phyloP scores from a whole-genome alignment of 2,888 invertebrate genomes.

The Bembecia ichneumoniformis region DNA sequence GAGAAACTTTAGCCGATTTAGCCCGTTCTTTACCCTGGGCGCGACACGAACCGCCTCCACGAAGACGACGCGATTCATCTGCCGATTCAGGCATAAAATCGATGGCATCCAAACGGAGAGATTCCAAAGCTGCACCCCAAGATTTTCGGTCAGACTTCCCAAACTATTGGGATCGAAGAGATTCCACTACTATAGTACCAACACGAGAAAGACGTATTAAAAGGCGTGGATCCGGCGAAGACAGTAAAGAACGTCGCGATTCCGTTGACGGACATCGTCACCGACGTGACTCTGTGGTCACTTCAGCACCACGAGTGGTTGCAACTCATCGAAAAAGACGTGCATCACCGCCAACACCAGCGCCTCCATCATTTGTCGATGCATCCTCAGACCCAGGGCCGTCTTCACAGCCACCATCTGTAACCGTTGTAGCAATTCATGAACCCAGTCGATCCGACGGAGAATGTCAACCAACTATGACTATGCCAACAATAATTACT shows the following conservation, averaged over 20 bases:
- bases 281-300: constrained; percentile 78
- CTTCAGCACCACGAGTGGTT: constrained; percentile 75
- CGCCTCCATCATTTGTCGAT: constrained; percentile 68
- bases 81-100: constrained; percentile 89
- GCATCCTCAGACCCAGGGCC: constrained; percentile 79
- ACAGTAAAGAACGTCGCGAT: constrained; percentile 70
- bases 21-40: constrained; percentile 89
- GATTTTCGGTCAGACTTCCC: constrained; percentile 81
- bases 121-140: constrained; percentile 76
- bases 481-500: constrained; percentile 83
- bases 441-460: constrained; percentile 73
- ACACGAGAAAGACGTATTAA: constrained; percentile 58
- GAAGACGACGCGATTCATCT: constrained; percentile 89
- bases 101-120: constrained; percentile 79
- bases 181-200: constrained; percentile 72
- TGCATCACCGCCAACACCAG: constrained; percentile 53
- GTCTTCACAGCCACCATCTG: constrained; percentile 52
- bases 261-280: constrained; percentile 79
- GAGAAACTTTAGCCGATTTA: constrained; percentile 90
- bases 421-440: constrained; percentile 59
- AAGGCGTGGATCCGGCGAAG: constrained; percentile 77
- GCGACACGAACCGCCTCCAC: constrained; percentile 71
- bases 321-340: constrained; percentile 74
- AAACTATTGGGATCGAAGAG: constrained; percentile 78
- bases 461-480: constrained; percentile 74